A percentile compares a stretch with the other conserved stretches of the same genome.
Evolutionary conservation across 1,140 invertebrate genomes (phyloP).

Genomic region (Drosophila gunungcola): DNA sequence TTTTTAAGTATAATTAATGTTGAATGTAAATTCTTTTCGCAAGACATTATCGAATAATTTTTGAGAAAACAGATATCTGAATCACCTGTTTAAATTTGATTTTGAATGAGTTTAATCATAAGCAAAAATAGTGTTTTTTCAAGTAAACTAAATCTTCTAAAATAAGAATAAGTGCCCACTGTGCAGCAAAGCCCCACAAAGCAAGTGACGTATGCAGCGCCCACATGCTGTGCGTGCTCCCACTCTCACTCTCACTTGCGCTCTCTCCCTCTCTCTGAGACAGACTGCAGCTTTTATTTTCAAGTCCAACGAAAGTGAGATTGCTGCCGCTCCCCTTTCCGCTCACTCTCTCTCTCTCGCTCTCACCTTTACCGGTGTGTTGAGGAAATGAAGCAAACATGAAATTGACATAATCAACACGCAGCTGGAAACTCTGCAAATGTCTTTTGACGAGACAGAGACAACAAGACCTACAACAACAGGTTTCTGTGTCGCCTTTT

Average conservation of each 20-base stretch:
- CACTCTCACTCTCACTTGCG: constrained; percentile 36
- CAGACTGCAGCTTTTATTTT: constrained; percentile 64
- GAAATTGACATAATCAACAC: constrained; percentile 80
- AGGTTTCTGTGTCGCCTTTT: constrained; percentile 74
- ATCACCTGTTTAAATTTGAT: not conserved
- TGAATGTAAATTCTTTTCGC: too few species aligned
- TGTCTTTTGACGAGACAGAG: constrained; percentile 52
- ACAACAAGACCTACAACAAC: constrained; percentile 33
- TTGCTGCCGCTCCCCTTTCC: constrained; percentile 47
- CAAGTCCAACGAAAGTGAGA: constrained; percentile 82
- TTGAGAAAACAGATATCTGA: too few species aligned
- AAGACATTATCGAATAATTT: too few species aligned
- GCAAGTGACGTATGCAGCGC: constrained; percentile 47
- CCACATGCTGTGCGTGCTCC: constrained; percentile 28
- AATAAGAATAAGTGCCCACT: not conserved
- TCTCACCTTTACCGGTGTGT: constrained; percentile 20
- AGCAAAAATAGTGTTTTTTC: too few species aligned
- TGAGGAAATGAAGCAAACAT: constrained; percentile 82
- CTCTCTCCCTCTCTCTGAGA: constrained; percentile 11
- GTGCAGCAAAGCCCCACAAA: constrained; percentile 23
- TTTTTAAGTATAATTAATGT: too few species aligned
- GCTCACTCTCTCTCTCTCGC: constrained; percentile 1
- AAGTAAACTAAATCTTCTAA: not conserved
- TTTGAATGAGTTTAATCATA: not conserved
- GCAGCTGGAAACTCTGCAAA: constrained; percentile 61